Evolutionary conservation across 2,888 invertebrate species (phyloP).

Genomic region (Cosmia trapezina): DNA sequence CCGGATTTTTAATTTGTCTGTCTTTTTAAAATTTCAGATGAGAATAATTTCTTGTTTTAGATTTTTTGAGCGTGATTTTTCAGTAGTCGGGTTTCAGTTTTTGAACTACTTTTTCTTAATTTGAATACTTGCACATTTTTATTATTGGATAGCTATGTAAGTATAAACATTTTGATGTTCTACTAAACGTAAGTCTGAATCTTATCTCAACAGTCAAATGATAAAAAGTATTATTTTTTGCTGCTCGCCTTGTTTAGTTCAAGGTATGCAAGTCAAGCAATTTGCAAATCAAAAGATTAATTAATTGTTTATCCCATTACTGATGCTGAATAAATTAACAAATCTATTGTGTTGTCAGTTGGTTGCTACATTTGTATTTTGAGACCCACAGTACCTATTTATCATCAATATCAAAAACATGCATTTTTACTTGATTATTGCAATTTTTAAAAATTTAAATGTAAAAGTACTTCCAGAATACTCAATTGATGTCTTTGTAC

Average conservation of each 20-base stretch:
- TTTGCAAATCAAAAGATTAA: conserved; percentile 61
- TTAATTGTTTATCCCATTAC: conserved; percentile 51
- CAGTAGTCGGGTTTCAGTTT: no score
- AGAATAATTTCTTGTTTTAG: no score
- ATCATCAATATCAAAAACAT: no score
- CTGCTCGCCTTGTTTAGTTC: conserved; percentile 45
- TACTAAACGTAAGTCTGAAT: not conserved
- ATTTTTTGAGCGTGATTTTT: no score
- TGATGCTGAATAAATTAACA: conserved; percentile 43
- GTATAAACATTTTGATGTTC: not conserved
- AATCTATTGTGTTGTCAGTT: conserved; percentile 34
- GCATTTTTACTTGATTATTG: no score
- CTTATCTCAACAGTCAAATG: no score
- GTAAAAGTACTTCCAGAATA: no score
- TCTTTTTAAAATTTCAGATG: no score
- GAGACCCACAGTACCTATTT: not conserved
- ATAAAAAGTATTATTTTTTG: no score
- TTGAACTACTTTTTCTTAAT: not conserved
- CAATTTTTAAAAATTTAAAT: no score
- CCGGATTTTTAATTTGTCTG: no score
- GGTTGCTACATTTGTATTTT: conserved; percentile 2
- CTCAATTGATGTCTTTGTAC: no score
- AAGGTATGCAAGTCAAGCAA: conserved; percentile 64
- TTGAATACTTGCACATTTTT: not conserved
- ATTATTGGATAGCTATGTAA: not conserved